Percentiles rank a stretch among this genome's conserved stretches.
Conservation (phyloP, 1,140 invertebrate genomes). For the Luehdorfia chinensis region DNA sequence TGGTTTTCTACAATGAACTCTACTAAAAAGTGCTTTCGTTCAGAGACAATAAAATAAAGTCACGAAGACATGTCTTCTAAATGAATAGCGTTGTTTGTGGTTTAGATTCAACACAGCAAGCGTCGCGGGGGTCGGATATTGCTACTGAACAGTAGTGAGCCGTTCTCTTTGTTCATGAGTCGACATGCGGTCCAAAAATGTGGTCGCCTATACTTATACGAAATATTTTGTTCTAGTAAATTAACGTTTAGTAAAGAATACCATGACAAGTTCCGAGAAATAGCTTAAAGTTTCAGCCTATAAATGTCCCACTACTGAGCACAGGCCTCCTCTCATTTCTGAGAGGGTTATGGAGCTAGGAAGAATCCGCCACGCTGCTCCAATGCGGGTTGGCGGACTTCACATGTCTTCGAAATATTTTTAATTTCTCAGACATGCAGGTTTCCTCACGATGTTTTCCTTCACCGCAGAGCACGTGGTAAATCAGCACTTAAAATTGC, state of each 20-base stretch:
- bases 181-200: conserved; percentile 61
- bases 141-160: conserved; percentile 59
- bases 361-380: too few species aligned
- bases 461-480: too few species aligned
- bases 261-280: conserved; percentile 7
- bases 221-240: conserved; percentile 12
- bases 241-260: conserved; percentile 11
- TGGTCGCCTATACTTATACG: conserved; percentile 39
- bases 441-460: too few species aligned
- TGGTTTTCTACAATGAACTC: conserved; percentile 54
- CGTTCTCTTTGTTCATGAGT: conserved; percentile 45
- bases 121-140: conserved; percentile 39
- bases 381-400: too few species aligned
- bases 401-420: too few species aligned
- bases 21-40: conserved; percentile 39
- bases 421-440: too few species aligned
- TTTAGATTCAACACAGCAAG: conserved; percentile 50
- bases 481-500: too few species aligned
- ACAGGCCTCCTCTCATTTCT: too few species aligned
- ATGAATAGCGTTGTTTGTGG: conserved; percentile 64
- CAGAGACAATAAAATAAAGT: conserved; percentile 40
- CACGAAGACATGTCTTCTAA: conserved; percentile 15
- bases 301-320: too few species aligned
- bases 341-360: too few species aligned
- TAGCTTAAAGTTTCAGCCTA: too few species aligned